Base-by-base conservation (phyloP, 1,140 invertebrate species). In the Copidosoma floridanum region DNA sequence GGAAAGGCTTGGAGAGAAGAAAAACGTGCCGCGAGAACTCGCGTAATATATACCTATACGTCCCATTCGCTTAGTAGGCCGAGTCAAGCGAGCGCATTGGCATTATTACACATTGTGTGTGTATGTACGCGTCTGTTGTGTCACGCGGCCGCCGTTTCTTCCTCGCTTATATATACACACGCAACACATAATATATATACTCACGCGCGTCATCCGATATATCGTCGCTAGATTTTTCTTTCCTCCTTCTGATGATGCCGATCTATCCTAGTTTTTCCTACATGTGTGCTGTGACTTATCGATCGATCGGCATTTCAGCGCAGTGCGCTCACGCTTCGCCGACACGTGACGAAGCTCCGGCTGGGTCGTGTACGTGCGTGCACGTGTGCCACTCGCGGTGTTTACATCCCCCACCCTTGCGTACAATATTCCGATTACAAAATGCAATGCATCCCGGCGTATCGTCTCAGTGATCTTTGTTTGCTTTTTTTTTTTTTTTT, bases 61-160 rank as follows among this genome's bases (percentile, higher is more conserved):
- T n/a, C n/a, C n/a, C n/a, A n/a, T n/a, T n/a, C n/a, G n/a, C n/a
- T n/a, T n/a, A n/a, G n/a, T n/a, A n/a, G n/a, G n/a, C n/a, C n/a
- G n/a, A n/a, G n/a, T n/a, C n/a, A n/a, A n/a, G n/a, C n/a, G n/a
- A n/a, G 47, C 7, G 47, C 47, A 50, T 1, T n/a, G n/a, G 27
- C 47, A 24, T 24, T 20, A 18, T 20, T 26, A n/a, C n/a, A n/a
- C n/a, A n/a, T n/a, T n/a, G n/a, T n/a, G 16, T 26, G 14, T 47
- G 23, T 26, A 32, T 16, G 11, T 27, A 27, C 47, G 47, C 12
- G 23, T 7, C 41, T 37, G 18, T 12, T 26, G 44, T 51, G 58
- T 61, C 63, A 65, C 65, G 65, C 48, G 53, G 54, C 32, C 20
- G 10, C 14, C 24, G 23, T 11, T 21, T 23, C 57, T 61, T 62